These are phyloP conservation scores for Mechanitis mazaeus DNA, from an alignment of 2,888 invertebrate species.

Conservation along the genomic window DNA sequence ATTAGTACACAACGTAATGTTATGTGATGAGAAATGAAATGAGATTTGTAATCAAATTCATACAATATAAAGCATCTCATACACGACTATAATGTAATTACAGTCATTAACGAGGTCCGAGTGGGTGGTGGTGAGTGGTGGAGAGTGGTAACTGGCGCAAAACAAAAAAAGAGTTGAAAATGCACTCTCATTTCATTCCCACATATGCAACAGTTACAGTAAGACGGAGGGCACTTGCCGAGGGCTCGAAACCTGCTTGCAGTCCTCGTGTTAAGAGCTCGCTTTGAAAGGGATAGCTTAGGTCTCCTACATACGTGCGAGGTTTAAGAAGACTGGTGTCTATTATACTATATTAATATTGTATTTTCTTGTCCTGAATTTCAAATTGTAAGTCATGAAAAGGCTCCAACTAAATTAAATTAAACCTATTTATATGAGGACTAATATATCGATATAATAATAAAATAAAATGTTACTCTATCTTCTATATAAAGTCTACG, in stretches of 20 bases:
- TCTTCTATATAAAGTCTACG: too few species aligned
- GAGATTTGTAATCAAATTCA: too few species aligned
- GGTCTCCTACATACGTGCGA: constrained; percentile 3
- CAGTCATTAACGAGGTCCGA: constrained; percentile 17
- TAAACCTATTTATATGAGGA: too few species aligned
- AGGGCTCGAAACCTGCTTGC: constrained; percentile 18
- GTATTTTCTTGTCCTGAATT: too few species aligned
- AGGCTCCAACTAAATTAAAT: too few species aligned
- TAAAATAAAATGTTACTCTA: too few species aligned
- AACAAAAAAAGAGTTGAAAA: constrained; percentile 18
- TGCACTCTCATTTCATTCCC: constrained; percentile 14
- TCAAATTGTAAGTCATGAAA: too few species aligned
- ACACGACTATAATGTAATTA: neutral
- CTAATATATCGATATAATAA: too few species aligned
- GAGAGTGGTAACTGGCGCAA: constrained; percentile 14
- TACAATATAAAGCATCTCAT: neutral
- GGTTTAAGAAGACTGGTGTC: neutral
- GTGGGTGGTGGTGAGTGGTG: neutral
- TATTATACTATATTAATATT: too few species aligned
- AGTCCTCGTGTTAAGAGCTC: constrained; percentile 21
- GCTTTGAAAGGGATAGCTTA: constrained; percentile 26
- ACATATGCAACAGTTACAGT: constrained; percentile 26
- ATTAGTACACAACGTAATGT: too few species aligned
- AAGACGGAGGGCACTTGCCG: constrained; percentile 23
- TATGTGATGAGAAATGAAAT: too few species aligned